Percentiles rank a stretch among this genome's conserved stretches.
Conservation (phyloP, 2,113 vertebrate genomes). For the Cygnus atratus region DNA sequence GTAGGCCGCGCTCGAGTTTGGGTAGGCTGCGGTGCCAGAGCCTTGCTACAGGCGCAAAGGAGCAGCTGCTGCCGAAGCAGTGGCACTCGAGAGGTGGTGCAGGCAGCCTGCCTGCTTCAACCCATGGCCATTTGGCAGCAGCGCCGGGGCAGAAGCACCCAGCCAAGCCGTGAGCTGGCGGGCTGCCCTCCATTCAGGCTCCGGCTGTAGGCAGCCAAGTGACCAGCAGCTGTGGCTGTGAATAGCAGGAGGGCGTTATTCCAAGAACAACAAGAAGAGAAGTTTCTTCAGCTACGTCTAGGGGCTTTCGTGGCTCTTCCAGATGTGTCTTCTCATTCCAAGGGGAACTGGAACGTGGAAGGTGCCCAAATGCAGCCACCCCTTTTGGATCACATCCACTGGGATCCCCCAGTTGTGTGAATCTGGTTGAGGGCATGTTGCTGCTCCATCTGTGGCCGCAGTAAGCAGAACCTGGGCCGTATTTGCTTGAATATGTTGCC, state of each 20-base stretch:
- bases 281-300: neutral
- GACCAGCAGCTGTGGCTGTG: slow-evolving; percentile 72
- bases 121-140: slow-evolving; percentile 56
- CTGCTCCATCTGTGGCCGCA: neutral
- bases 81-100: slow-evolving; percentile 25
- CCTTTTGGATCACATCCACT: neutral
- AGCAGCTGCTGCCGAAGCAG: slow-evolving; percentile 7
- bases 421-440: neutral
- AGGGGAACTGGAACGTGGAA: neutral
- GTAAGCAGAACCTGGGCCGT: neutral
- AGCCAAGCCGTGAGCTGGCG: slow-evolving; percentile 62
- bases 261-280: slow-evolving; percentile 57
- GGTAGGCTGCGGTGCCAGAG: neutral
- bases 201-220: slow-evolving; percentile 68
- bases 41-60: neutral
- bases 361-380: neutral
- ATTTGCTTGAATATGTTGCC: neutral
- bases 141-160: slow-evolving; percentile 14
- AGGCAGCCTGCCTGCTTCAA: slow-evolving; percentile 25
- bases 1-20: neutral
- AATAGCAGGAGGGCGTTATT: slow-evolving; percentile 34
- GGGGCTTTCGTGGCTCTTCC: slow-evolving; percentile 29
- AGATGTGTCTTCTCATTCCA: neutral
- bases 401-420: neutral
- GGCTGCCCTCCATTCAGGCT: slow-evolving; percentile 70